Percentiles rank a stretch among this genome's conserved stretches.
Conservation (phyloP, 2,888 invertebrate species). For the Aricia artaxerxes region DNA sequence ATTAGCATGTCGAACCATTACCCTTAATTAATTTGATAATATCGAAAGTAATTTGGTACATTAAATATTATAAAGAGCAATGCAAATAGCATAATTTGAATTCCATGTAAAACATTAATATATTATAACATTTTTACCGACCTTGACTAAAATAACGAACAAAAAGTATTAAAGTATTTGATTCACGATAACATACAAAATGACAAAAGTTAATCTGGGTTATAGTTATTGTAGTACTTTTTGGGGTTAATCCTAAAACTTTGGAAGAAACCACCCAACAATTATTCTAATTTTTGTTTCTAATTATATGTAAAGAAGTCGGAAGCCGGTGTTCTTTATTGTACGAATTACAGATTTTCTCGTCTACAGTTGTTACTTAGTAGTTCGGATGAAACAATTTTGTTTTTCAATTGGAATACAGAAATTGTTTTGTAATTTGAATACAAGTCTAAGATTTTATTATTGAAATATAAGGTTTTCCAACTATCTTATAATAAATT, state of each 20-base stretch:
- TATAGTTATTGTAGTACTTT: neutral
- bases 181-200: neutral
- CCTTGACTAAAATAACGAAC: neutral
- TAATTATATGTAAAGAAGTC: slow-evolving; percentile 20
- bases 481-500: neutral
- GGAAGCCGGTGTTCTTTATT: slow-evolving; percentile 7
- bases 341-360: slow-evolving; percentile 5
- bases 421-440: neutral
- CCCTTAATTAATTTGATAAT: neutral
- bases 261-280: neutral
- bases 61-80: neutral
- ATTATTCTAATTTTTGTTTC: slow-evolving; percentile 24
- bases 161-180: neutral
- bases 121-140: neutral
- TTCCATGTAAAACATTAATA: neutral
- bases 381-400: neutral
- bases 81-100: neutral
- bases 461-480: neutral
- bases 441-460: neutral
- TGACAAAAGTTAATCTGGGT: neutral
- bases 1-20: neutral
- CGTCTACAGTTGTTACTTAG: neutral
- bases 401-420: neutral
- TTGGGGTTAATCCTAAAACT: neutral
- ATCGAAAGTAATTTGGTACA: neutral